Base-by-base conservation (phyloP, 1,140 invertebrate species). In the Hesperophylax magnus region DNA sequence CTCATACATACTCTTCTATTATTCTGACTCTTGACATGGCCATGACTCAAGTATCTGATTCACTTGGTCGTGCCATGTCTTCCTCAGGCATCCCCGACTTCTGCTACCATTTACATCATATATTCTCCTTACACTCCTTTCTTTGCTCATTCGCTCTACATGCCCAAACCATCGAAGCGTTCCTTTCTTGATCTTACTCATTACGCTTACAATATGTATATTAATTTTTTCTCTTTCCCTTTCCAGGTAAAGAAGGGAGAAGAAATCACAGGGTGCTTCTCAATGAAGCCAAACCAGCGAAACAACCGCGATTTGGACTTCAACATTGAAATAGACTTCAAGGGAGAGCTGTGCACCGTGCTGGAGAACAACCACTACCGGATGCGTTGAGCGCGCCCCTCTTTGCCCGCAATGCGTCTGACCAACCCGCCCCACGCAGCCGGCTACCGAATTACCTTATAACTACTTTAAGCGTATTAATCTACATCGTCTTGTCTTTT, bases 241-340 rank as follows among this genome's bases (percentile, higher is more conserved):
- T 47, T 81, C 9, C 86, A 90, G 89, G 89, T 98, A 3, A 98
- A 98, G 86, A 97, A 97, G 85, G 94, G 95, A 20, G 98, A 99
- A 88, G 96, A 98, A 87, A 95, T 99, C 60, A 94, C 92, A 61
- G 98, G 99, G 22, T 93, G 92, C 4, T 98, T 99, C 88, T 93
- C 93, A 53, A 97, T 99, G 95, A 95, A 95, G 84, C 98, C 98
- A 8, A 99, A 99, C 89, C 94, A 95, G 65, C 93, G 97, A 52
- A 99, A 99, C 89, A 98, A 97, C 86, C 94, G 98, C 69, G 98
- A 99, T 90, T 91, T 99, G 67, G 99, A 99, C 89, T 99, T 99
- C 89, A 94, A 94, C 67, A 94, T 99, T 74, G 94, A 97, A 85
- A 92, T 99, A 27, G 93, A 98, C 85, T 99, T 99, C 90, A 96